Conservation (phyloP, 2,797 vertebrate genomes). For the Zenarchopterus dispar region DNA sequence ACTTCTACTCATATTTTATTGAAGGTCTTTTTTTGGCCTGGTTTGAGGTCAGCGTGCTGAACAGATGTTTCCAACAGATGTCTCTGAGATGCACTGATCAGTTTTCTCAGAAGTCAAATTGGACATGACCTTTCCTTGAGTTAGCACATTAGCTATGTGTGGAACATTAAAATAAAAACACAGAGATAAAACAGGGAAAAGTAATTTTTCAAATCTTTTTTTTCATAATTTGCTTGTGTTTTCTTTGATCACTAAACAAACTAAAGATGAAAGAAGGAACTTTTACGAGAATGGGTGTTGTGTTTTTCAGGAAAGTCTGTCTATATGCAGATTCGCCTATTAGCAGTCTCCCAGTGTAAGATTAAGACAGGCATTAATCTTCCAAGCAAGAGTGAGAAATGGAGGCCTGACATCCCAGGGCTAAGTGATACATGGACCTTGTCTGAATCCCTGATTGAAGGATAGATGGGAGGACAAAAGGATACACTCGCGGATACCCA, state of each 20-base stretch:
- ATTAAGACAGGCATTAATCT: conserved; percentile 71
- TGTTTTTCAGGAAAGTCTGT: conserved; percentile 8
- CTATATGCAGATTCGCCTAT: conserved; percentile 50
- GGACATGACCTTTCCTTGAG: conserved; percentile 19
- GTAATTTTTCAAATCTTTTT: neutral
- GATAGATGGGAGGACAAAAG: conserved; percentile 46
- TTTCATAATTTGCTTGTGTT: neutral
- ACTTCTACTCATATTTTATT: conserved; percentile 7
- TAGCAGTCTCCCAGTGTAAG: conserved; percentile 56
- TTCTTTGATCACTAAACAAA: neutral
- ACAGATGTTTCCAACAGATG: conserved; percentile 57
- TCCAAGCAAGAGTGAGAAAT: conserved; percentile 50
- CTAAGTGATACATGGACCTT: conserved; percentile 73
- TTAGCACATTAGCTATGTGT: neutral
- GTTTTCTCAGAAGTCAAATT: conserved; percentile 11
- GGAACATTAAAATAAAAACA: neutral
- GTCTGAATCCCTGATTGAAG: conserved; percentile 59
- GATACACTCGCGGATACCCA: conserved; percentile 22
- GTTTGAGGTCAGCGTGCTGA: conserved; percentile 27
- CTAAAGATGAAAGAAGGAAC: neutral
- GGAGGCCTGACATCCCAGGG: conserved; percentile 61
- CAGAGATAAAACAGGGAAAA: neutral
- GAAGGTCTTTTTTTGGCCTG: conserved; percentile 9
- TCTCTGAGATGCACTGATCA: conserved; percentile 22
- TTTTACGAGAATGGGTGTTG: neutral